These are phyloP conservation scores for Paragorgia papillata DNA, from an alignment of 92 coral and sea anemone genomes.

Conservation along the genomic window DNA sequence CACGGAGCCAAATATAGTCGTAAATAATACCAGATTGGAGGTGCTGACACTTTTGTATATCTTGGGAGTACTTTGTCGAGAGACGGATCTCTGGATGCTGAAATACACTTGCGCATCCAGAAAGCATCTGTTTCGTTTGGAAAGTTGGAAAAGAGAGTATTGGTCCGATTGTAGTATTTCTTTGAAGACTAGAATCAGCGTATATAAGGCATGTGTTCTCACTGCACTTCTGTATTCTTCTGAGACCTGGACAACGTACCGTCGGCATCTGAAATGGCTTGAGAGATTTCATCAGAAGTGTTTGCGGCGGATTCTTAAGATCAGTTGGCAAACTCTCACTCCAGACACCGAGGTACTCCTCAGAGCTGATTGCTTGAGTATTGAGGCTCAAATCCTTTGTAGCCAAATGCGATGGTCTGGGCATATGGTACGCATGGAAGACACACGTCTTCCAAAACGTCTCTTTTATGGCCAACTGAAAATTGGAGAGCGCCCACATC, in stretches of 20 bases:
- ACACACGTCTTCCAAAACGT: conserved; percentile 40
- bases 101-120: conserved; percentile 6
- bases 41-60: conserved; percentile 44
- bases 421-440: conserved; percentile 47
- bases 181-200: conserved; percentile 29
- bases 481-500: conserved; percentile 31
- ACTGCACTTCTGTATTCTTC: conserved; percentile 30
- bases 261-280: conserved; percentile 14
- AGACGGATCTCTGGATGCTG: conserved; percentile 38
- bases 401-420: conserved; percentile 57
- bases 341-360: conserved; percentile 42
- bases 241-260: conserved; percentile 45
- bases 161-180: conserved; percentile 30
- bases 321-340: conserved; percentile 20
- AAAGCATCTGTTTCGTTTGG: conserved; percentile 48
- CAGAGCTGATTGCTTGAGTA: conserved; percentile 25
- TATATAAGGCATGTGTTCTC: conserved; percentile 42
- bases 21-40: conserved; percentile 16
- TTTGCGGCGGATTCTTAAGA: conserved; percentile 14
- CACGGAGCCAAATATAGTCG: conserved; percentile 16
- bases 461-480: conserved; percentile 20
- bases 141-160: conserved; percentile 35
- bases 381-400: neutral
- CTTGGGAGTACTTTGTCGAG: conserved; percentile 45
- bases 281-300: conserved; percentile 47